These are phyloP conservation scores for Tenthredo mesomela DNA, from an alignment of 2,888 invertebrate species.

Conservation along the genomic window DNA sequence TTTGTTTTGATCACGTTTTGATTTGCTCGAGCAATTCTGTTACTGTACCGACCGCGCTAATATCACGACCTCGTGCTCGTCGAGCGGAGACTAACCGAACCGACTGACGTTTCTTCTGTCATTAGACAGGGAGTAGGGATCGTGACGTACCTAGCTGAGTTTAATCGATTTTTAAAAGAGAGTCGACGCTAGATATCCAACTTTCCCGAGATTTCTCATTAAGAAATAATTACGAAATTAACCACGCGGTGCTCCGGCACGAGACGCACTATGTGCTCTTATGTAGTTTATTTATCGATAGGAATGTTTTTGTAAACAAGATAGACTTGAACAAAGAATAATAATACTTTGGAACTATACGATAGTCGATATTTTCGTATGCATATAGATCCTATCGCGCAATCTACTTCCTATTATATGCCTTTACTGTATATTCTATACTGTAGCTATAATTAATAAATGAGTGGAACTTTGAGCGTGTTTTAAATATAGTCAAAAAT, in stretches of 20 bases:
- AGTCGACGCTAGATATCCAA: not conserved
- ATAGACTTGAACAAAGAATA: not conserved
- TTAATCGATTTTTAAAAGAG: not conserved
- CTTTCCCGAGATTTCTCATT: not conserved
- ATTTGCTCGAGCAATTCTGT: not conserved
- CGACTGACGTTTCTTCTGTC: not conserved
- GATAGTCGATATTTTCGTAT: not conserved
- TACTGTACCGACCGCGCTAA: constrained; percentile 25
- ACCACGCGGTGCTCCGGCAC: not conserved
- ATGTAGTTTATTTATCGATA: not conserved
- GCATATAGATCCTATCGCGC: too few relatives aligned
- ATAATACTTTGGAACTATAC: not conserved
- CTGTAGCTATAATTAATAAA: too few relatives aligned
- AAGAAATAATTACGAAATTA: not conserved
- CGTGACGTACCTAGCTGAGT: not conserved
- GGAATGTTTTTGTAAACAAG: not conserved
- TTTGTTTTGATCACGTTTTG: constrained; percentile 34
- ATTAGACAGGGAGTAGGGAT: not conserved
- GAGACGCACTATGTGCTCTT: not conserved
- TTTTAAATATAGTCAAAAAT: too few relatives aligned
- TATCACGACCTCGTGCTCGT: constrained; percentile 5
- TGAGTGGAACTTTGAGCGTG: too few relatives aligned
- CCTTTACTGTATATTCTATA: too few relatives aligned
- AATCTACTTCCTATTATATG: too few relatives aligned
- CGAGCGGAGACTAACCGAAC: not conserved